phyloP scores from a whole-genome alignment of 2,888 invertebrate genomes.

The Candidula unifasciata region DNA sequence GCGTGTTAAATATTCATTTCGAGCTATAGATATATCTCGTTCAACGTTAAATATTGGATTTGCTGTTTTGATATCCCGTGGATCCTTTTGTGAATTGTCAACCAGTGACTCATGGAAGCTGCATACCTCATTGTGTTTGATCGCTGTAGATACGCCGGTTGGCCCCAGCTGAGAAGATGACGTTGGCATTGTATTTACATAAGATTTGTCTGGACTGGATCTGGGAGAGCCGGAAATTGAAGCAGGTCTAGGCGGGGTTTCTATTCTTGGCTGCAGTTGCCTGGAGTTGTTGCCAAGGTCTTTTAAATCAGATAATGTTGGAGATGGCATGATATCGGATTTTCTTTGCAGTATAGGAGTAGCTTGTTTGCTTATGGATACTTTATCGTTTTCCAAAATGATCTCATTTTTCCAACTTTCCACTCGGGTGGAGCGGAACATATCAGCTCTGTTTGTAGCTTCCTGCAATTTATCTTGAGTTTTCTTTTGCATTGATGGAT shows the following conservation, averaged over 20 bases:
- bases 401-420: not conserved
- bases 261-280: not conserved
- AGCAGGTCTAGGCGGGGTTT: not conserved
- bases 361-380: not conserved
- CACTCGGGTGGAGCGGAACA: not conserved
- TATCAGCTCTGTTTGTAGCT: not conserved
- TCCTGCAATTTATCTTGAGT: constrained; percentile 14
- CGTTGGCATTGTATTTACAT: not conserved
- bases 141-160: not conserved
- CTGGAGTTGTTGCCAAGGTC: not conserved
- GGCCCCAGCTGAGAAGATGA: not conserved
- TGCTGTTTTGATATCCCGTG: not conserved
- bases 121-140: not conserved
- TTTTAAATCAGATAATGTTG: not conserved
- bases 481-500: constrained; percentile 31
- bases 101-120: constrained; percentile 19
- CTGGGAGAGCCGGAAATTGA: not conserved
- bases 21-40: no score
- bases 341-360: constrained; percentile 7
- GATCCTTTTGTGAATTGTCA: not conserved
- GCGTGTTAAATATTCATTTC: not conserved
- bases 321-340: not conserved
- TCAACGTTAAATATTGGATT: not conserved
- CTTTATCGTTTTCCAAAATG: not conserved
- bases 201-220: not conserved